Percentiles rank a stretch among this genome's conserved stretches.
phyloP scores from a whole-genome alignment of 2,797 vertebrate genomes.

The Propithecus deckenii region DNA sequence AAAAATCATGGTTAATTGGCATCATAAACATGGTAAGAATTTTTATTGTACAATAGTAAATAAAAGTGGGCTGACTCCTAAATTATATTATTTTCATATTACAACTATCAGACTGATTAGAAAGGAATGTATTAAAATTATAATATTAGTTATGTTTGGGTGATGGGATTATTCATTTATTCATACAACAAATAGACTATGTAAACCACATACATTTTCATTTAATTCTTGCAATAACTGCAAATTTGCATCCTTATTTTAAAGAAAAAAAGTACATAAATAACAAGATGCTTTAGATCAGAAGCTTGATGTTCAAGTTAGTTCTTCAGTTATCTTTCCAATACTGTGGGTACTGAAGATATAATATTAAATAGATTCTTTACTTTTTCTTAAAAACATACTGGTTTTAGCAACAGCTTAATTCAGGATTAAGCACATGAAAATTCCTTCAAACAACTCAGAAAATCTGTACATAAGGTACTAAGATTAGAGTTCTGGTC shows the following conservation, averaged over 20 bases:
- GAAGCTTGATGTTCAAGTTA: background rate
- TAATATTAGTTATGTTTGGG: background rate
- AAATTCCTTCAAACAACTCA: background rate
- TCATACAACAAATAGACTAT: background rate
- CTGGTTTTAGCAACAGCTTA: background rate
- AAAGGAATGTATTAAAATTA: background rate
- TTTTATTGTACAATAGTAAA: background rate
- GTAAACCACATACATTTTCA: background rate
- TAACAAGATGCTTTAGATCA: background rate
- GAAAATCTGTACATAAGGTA: background rate
- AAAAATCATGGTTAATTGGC: background rate
- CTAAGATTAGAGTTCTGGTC: background rate
- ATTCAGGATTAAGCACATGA: background rate
- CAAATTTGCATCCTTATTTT: background rate
- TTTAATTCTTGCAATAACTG: background rate
- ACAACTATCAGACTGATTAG: background rate
- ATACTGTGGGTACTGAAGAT: background rate
- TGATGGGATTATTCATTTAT: slow-evolving; percentile 8
- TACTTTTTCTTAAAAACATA: background rate
- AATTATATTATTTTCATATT: background rate
- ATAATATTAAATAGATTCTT: background rate
- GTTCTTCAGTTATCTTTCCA: background rate
- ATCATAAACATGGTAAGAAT: background rate
- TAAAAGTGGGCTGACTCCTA: background rate
- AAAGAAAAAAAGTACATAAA: background rate